Percentiles rank a stretch among this genome's conserved stretches.
These are phyloP conservation scores for Sitophilus oryzae DNA, from an alignment of 1,140 invertebrate genomes.

Conservation along the genomic window DNA sequence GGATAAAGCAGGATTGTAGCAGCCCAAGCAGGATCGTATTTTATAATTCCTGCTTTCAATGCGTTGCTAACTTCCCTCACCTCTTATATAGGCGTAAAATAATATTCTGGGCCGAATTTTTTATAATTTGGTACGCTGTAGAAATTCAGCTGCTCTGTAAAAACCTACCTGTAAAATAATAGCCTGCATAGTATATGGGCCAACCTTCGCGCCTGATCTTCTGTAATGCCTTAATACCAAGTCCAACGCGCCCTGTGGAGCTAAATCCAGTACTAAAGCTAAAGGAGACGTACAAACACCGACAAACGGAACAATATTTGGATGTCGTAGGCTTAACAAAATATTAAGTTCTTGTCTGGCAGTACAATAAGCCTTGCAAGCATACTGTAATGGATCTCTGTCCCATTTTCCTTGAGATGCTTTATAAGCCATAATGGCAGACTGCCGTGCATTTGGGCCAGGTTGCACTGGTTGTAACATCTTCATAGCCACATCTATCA, in stretches of 20 bases:
- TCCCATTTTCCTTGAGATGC: constrained; percentile 81
- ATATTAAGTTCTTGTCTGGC: constrained; percentile 92
- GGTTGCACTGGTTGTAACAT: constrained; percentile 92
- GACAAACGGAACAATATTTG: constrained; percentile 87
- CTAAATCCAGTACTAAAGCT: constrained; percentile 85
- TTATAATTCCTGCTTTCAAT: too few species aligned
- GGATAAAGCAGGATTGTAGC: too few species aligned
- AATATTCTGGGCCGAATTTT: background rate
- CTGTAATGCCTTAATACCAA: constrained; percentile 74
- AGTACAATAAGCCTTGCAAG: constrained; percentile 91
- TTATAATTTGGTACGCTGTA: background rate
- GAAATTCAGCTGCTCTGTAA: too few species aligned
- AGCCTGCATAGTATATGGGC: constrained; percentile 74
- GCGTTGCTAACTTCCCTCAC: too few species aligned
- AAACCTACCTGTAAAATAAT: constrained; percentile 70
- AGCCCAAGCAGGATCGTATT: too few species aligned
- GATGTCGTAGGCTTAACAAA: constrained; percentile 75
- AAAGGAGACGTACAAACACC: constrained; percentile 83
- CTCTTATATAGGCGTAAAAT: too few species aligned
- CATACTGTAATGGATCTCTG: constrained; percentile 80
- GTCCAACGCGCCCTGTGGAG: constrained; percentile 87
- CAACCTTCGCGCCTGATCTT: constrained; percentile 73
- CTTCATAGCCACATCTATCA: constrained; percentile 85
- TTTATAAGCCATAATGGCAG: constrained; percentile 74
- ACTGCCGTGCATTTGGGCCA: constrained; percentile 65